Percentiles rank a stretch among this genome's conserved stretches.
These are phyloP conservation scores for Lepus oiostolus DNA, from an alignment of 2,797 vertebrate species.

Conservation along the genomic window DNA sequence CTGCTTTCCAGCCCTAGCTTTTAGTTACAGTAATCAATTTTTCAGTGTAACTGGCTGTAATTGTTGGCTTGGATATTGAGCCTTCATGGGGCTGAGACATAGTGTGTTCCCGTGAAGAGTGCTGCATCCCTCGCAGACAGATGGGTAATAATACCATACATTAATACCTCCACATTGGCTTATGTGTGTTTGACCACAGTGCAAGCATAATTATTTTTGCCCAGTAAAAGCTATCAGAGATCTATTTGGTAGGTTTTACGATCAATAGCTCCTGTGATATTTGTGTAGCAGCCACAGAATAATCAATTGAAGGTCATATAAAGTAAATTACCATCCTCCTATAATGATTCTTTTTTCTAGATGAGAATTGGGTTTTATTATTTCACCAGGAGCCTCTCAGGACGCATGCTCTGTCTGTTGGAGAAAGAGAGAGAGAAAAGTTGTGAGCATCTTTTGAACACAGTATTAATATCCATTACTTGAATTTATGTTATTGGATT, in stretches of 20 bases:
- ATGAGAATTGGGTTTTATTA: slow-evolving; percentile 94
- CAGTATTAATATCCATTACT: slow-evolving; percentile 87
- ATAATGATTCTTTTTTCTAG: slow-evolving; percentile 93
- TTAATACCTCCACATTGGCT: slow-evolving; percentile 92
- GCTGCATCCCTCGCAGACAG: slow-evolving; percentile 88
- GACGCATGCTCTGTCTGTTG: slow-evolving; percentile 75
- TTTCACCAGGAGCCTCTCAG: slow-evolving; percentile 91
- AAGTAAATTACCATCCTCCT: slow-evolving; percentile 94
- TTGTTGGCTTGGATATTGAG: slow-evolving; percentile 87
- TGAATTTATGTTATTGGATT: slow-evolving; percentile 87
- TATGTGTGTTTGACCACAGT: slow-evolving; percentile 93
- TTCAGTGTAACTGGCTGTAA: slow-evolving; percentile 87
- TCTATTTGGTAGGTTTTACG: slow-evolving; percentile 94
- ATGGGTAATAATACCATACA: slow-evolving; percentile 93
- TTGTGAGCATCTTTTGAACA: slow-evolving; percentile 83
- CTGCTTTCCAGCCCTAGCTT: slow-evolving; percentile 85
- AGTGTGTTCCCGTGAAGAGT: slow-evolving; percentile 80
- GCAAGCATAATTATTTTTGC: slow-evolving; percentile 92
- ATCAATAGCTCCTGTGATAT: slow-evolving; percentile 96
- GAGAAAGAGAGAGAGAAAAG: slow-evolving; percentile 84
- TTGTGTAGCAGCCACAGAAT: slow-evolving; percentile 93
- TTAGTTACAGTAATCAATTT: slow-evolving; percentile 90
- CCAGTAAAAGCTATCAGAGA: slow-evolving; percentile 94
- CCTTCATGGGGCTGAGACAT: slow-evolving; percentile 83
- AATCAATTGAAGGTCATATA: slow-evolving; percentile 95